phyloP scores from a whole-genome alignment of 2,888 invertebrate genomes.

The Eueremaeus valkanovi region DNA sequence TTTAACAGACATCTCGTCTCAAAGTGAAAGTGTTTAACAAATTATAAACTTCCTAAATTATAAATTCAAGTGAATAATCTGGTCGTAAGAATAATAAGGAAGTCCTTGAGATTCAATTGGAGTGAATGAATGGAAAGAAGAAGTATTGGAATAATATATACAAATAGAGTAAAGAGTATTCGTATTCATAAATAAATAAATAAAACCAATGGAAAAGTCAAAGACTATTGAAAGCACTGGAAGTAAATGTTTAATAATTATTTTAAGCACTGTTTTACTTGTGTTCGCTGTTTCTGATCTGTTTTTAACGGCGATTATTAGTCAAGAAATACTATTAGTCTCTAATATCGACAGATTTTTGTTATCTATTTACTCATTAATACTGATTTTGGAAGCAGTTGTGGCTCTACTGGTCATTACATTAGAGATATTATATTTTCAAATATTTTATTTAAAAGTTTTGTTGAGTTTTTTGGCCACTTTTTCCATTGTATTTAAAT shows the following conservation, averaged over 20 bases:
- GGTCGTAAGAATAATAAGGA: slow-evolving; percentile 32
- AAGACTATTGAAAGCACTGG: not conserved
- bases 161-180: no score
- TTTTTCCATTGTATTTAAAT: slow-evolving; percentile 2
- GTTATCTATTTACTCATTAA: slow-evolving; percentile 11
- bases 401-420: slow-evolving; percentile 16
- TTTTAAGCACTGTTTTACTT: slow-evolving; percentile 2
- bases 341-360: slow-evolving; percentile 6
- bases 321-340: not conserved
- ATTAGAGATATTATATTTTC: slow-evolving; percentile 8
- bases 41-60: no score
- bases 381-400: slow-evolving; percentile 8
- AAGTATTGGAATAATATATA: no score
- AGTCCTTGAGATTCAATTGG: not conserved
- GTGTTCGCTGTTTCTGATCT: slow-evolving; percentile 3
- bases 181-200: not conserved
- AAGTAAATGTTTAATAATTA: not conserved
- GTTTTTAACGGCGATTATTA: slow-evolving; percentile 8
- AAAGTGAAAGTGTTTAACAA: no score
- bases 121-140: not conserved
- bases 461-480: slow-evolving; percentile 18
- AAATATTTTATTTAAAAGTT: slow-evolving; percentile 3
- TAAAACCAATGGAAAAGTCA: not conserved
- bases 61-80: no score
- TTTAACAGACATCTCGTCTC: no score